Percentiles rank a stretch among this genome's conserved stretches.
Conservation (phyloP, 2,888 invertebrate genomes). For the Synergus gifuensis region DNA sequence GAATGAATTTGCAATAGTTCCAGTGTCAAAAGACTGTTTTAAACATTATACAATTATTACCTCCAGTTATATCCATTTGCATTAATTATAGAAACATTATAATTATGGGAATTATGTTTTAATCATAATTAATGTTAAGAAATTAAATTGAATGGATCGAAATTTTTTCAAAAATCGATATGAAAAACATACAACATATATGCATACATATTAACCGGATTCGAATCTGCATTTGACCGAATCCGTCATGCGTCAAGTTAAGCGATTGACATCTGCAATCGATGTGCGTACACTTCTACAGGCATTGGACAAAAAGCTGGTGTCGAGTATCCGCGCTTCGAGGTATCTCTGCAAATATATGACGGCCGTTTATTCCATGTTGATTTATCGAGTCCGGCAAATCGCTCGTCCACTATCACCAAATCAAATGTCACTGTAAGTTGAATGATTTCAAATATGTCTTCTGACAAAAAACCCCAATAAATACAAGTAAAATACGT, state of each 20-base stretch:
- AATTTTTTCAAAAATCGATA: no score
- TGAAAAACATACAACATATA: not conserved
- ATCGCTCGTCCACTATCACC: conserved; percentile 25
- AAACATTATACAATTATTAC: no score
- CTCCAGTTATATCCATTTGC: no score
- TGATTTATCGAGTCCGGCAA: conserved; percentile 23
- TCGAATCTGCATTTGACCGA: conserved; percentile 16
- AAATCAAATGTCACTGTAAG: conserved; percentile 5
- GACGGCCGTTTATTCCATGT: conserved; percentile 27
- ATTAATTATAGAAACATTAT: no score
- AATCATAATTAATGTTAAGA: no score
- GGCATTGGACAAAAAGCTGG: conserved; percentile 24
- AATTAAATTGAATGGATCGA: no score
- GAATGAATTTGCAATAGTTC: no score
- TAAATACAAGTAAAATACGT: not conserved
- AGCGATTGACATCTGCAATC: conserved; percentile 37
- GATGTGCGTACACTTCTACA: not conserved
- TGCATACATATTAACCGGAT: conserved; percentile 3
- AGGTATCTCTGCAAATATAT: conserved; percentile 14
- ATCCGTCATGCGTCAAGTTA: conserved; percentile 30
- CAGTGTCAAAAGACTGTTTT: no score
- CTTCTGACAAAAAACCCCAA: not conserved
- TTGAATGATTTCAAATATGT: conserved; percentile 3
- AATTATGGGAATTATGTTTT: no score
- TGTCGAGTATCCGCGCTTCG: conserved; percentile 10